Evolutionary conservation across 2,888 invertebrate species (phyloP), one percentile per base, ranked within the genome.

Genomic region (Zele albiditarsus): DNA sequence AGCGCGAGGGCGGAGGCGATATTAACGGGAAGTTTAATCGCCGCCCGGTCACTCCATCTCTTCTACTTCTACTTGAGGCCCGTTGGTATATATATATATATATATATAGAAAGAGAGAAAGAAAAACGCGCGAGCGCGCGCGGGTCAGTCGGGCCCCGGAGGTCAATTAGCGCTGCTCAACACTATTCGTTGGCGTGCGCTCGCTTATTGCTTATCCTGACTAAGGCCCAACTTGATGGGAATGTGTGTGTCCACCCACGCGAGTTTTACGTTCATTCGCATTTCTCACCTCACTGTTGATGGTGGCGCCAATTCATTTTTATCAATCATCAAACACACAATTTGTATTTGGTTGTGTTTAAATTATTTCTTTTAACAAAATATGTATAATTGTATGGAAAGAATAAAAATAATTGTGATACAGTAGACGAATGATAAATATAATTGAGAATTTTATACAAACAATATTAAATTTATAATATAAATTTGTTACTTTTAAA

Each of bases 121-220:
- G 53, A 46, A 16, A 16, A 4, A 14, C 49, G 71, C 42, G 70
- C 85, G 85, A 87, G 86, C 84, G 85, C 86, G 87, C 85, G 85
- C 74, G 85, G 88, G 87, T 88, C 88, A 88, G 86, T 85, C 82
- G 80, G 83, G 85, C 85, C 76, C 86, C 82, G 81, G 85, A 86
- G 88, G 88, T 89, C 88, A 87, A 88, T 89, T 89, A 89, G 88
- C 84, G 84, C 86, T 85, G 85, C 85, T 88, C 87, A 86, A 87
- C 87, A 87, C 87, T 88, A 84, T 84, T 82, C 80, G 75, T 80
- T 80, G 70, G 63, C 63, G 23, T 74, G 71, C 63, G 23, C 75
- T 77, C 82, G 82, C 82, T 83, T 81, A 82, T 38, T 38, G 53
- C 53, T 53, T 20, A 53, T 53, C 53, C n/a, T 20, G 20, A 53